These are phyloP conservation scores for Drosophila atroscutellata DNA, from an alignment of 2,888 invertebrate genomes.

Conservation along the genomic window DNA sequence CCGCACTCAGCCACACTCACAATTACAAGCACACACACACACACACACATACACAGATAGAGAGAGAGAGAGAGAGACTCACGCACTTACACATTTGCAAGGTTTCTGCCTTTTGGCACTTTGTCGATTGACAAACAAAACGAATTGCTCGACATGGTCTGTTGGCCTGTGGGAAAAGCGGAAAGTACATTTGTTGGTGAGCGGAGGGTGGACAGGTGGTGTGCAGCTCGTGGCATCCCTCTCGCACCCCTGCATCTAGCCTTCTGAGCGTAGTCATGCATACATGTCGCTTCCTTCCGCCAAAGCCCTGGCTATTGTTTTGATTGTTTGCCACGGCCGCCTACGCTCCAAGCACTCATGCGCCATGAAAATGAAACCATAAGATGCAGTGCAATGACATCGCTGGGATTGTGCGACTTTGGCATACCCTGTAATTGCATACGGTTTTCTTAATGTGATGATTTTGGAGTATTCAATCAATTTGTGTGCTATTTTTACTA, in stretches of 20 bases:
- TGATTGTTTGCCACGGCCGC: conserved; percentile 44
- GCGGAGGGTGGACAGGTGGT: not conserved
- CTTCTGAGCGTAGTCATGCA: not conserved
- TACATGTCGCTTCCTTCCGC: conserved; percentile 30
- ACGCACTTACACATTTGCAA: conserved; percentile 6
- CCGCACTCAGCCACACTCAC: conserved; percentile 31
- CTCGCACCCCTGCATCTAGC: not conserved
- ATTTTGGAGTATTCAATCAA: not conserved
- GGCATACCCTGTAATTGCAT: not conserved
- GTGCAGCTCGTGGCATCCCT: conserved; percentile 14
- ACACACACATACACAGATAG: conserved; percentile 10
- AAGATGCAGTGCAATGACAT: not conserved
- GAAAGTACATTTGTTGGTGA: not conserved
- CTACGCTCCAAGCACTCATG: conserved; percentile 30
- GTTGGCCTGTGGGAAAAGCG: conserved; percentile 16
- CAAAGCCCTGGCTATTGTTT: conserved; percentile 41
- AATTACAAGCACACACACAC: conserved; percentile 3
- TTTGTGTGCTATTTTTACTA: not conserved
- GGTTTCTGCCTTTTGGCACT: conserved; percentile 64
- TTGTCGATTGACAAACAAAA: conserved; percentile 75
- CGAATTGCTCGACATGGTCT: conserved; percentile 55
- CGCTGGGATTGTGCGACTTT: conserved; percentile 1
- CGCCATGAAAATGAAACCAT: conserved; percentile 2
- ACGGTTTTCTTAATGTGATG: not conserved
- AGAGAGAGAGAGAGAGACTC: conserved; percentile 6